Evolutionary conservation across 2,113 vertebrate genomes (phyloP).

Genomic region (Theristicus caerulescens): DNA sequence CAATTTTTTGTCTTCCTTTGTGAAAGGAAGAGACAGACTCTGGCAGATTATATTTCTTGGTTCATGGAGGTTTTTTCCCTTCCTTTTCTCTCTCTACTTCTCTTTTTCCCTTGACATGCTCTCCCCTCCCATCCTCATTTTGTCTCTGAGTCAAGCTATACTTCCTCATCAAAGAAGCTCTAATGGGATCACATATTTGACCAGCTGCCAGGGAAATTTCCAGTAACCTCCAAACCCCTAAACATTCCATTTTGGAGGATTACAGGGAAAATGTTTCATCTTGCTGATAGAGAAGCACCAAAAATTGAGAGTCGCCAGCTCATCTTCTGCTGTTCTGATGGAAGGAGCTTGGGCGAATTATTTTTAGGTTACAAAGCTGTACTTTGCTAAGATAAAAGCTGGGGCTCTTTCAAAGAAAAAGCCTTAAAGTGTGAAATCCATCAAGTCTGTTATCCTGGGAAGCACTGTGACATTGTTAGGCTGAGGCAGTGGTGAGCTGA

Average conservation of each 20-base stretch:
- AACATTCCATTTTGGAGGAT: slow-evolving; percentile 66
- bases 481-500: not conserved
- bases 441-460: not conserved
- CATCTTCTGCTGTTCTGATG: slow-evolving; percentile 52
- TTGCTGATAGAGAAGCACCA: slow-evolving; percentile 61
- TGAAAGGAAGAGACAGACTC: slow-evolving; percentile 51
- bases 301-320: slow-evolving; percentile 57
- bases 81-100: slow-evolving; percentile 46
- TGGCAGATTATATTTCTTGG: slow-evolving; percentile 57
- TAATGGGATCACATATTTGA: slow-evolving; percentile 67
- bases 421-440: slow-evolving; percentile 58
- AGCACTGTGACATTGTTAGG: not conserved
- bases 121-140: not conserved
- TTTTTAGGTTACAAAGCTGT: slow-evolving; percentile 69
- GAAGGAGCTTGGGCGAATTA: slow-evolving; percentile 47
- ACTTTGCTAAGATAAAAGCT: slow-evolving; percentile 67
- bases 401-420: slow-evolving; percentile 59
- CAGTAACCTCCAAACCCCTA: slow-evolving; percentile 44
- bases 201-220: slow-evolving; percentile 70
- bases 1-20: slow-evolving; percentile 57
- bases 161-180: slow-evolving; percentile 62
- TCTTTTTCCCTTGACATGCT: slow-evolving; percentile 5
- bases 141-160: slow-evolving; percentile 43
- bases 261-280: slow-evolving; percentile 61
- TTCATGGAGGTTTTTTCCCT: slow-evolving; percentile 22